These are phyloP conservation scores for Sebastes flavidus DNA, from an alignment of 2,797 vertebrate species.

Conservation along the genomic window DNA sequence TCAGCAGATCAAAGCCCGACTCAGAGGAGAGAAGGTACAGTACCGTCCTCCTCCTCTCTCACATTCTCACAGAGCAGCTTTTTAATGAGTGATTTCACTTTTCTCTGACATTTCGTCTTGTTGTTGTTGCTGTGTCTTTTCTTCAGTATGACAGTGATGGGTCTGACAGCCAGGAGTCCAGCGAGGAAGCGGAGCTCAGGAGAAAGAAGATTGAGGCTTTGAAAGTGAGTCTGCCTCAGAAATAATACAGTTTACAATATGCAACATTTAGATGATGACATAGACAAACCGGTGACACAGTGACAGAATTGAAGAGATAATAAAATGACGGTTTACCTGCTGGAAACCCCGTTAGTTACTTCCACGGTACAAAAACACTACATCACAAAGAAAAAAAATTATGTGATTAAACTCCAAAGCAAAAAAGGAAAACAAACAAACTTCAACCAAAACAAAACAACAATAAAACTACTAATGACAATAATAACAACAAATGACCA, in stretches of 20 bases:
- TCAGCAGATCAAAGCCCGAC: constrained; percentile 96
- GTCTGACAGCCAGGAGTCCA: constrained; percentile 88
- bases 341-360: no score
- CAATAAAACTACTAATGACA: no score
- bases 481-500: no score
- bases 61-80: background rate
- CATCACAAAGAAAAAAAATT: no score
- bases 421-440: no score
- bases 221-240: constrained; percentile 82
- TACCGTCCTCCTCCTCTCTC: constrained; percentile 45
- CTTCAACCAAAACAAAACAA: no score
- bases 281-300: background rate
- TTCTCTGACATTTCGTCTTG: constrained; percentile 12
- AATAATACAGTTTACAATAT: background rate
- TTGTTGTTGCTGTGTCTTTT: constrained; percentile 42
- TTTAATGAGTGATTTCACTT: background rate
- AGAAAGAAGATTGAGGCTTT: constrained; percentile 91
- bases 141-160: constrained; percentile 87
- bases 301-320: background rate
- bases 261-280: background rate
- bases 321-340: background rate
- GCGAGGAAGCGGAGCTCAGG: constrained; percentile 87
- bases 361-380: no score
- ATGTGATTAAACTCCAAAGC: no score
- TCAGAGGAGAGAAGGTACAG: constrained; percentile 95